Evolutionary conservation across 1,140 invertebrate species (phyloP), one percentile per base, ranked within the genome.

Genomic region (Dinothrombium tinctorium): DNA sequence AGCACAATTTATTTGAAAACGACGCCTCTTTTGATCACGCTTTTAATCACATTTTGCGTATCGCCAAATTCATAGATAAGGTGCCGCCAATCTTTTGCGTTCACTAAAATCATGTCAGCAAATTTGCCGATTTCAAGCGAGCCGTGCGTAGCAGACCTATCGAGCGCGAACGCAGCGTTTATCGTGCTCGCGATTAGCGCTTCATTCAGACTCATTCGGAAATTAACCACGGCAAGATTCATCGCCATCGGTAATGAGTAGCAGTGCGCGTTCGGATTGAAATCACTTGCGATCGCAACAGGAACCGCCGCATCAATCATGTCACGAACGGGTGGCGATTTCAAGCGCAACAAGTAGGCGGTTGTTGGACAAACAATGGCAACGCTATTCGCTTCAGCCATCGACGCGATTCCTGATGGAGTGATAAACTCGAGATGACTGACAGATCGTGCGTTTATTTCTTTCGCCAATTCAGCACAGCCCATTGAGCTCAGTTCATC

Each of bases 211-310:
- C 59, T 64, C 61, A 73, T 66, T 15, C 54, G 47, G 40, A 64
- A 58, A 3, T 56, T 49, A 7, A 73, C 65, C 54, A 69, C 71
- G 4, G 71, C 71, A 24, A 73, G 50, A 52, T 73, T 62, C 69
- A 74, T 74, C 7, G 69, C 66, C 35, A 69, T 49, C 4, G 70
- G 69, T 67, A 70, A 44, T 1, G 48, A 49, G 20, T 15, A 32
- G 37, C n/a, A 74, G 49, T 63, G 65, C 2, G 71, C 71, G 53
- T 74, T 74, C 0, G 71, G 71, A 52, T 74, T 74, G 54, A 73
- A 74, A 50, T 74, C 71, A 0, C 68, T 63, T 2, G 71, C 71
- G 0, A 74, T 55, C 14, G 70, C 72, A 0, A 74, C 62, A 5
- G 66, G 56, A 21, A 72, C 67, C 12, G 65, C 66, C 4, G 48